A percentile compares a stretch with the other conserved stretches of the same genome.
phyloP scores from a whole-genome alignment of 2,888 invertebrate species.

The Lordiphosa fenestrarum region DNA sequence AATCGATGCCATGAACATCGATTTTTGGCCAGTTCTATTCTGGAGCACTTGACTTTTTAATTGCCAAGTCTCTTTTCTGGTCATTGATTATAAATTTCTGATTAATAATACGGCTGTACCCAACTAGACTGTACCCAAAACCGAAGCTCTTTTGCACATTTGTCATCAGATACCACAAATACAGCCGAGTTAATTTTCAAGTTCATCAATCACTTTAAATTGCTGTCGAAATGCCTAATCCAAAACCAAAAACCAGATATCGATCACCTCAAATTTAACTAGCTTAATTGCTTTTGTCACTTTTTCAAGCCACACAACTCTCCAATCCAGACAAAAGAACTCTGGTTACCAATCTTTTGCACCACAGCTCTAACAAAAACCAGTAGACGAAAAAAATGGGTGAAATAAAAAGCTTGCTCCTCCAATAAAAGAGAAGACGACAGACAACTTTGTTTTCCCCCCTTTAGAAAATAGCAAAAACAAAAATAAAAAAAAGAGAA shows the following conservation, averaged over 20 bases:
- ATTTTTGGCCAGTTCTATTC: too few species aligned
- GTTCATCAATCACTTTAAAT: too few species aligned
- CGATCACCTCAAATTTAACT: constrained; percentile 1
- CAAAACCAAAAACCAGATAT: not conserved
- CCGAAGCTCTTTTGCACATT: too few species aligned
- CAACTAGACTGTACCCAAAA: too few species aligned
- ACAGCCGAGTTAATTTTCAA: too few species aligned
- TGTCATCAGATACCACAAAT: too few species aligned
- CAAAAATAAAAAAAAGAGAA: constrained; percentile 24
- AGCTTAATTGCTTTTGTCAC: constrained; percentile 26
- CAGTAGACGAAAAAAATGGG: constrained; percentile 9
- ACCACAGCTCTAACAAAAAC: constrained; percentile 43
- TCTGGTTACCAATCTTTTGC: constrained; percentile 13
- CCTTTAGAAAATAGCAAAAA: too few species aligned
- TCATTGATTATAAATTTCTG: too few species aligned
- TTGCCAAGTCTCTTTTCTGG: too few species aligned
- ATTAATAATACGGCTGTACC: too few species aligned
- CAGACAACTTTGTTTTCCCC: constrained; percentile 41
- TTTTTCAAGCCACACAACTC: constrained; percentile 16
- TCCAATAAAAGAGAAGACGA: constrained; percentile 11
- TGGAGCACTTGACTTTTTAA: too few species aligned
- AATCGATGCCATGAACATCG: too few species aligned
- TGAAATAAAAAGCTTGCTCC: constrained; percentile 12
- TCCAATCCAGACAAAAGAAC: constrained; percentile 18
- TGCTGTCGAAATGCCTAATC: not conserved